Base-by-base conservation (phyloP, 2,113 vertebrate genomes). In the Forbesichthys agassizii region DNA sequence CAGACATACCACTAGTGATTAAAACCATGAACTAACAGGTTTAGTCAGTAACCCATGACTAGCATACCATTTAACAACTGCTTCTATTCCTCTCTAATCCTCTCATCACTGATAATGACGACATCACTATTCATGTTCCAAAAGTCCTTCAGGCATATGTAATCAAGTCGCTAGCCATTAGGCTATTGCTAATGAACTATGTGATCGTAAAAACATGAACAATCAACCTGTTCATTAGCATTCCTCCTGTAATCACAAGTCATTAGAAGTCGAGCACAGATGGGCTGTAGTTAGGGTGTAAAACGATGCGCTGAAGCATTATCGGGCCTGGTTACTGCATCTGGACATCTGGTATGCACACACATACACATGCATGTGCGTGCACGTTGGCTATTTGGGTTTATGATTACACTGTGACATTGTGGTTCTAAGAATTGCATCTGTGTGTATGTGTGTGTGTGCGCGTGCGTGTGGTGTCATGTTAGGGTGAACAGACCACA, bases 401-500 rank as follows among this genome's bases (percentile, higher is more conserved):
- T 90, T 70, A 11, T 61, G 59, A 42, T 42, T 42, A 42, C 36
- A 42, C 5, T 42, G 36, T 42, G 36, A 42, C 36, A 42, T 42
- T 42, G 36, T 42, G 7, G 36, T 42, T 42, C 36, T 42, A 8
- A 42, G 36, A 42, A 42, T 42, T 61, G 33, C n/a, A 36, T 61
- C 13, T 61, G 12, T 46, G 58, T 42, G 58, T 42, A 33, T 71
- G 58, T n/a, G 58, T 61, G 58, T 42, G 58, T 61, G 33, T 27
- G 72, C 61, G 69, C 66, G 73, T 61, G 79, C 71, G 80, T 62
- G 81, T 66, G 64, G 75, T 92, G 91, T 94, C 90, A 86, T 83
- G 85, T 95, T 92, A 80, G 84, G 74, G 69, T 92, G 90, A 93
- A 84, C 84, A 68, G 90, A 86, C 84, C 82, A 87, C 69, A 62